A percentile compares a stretch with the other conserved stretches of the same genome.
Evolutionary conservation across 2,797 vertebrate species (phyloP).

Genomic region (Salmo trutta): DNA sequence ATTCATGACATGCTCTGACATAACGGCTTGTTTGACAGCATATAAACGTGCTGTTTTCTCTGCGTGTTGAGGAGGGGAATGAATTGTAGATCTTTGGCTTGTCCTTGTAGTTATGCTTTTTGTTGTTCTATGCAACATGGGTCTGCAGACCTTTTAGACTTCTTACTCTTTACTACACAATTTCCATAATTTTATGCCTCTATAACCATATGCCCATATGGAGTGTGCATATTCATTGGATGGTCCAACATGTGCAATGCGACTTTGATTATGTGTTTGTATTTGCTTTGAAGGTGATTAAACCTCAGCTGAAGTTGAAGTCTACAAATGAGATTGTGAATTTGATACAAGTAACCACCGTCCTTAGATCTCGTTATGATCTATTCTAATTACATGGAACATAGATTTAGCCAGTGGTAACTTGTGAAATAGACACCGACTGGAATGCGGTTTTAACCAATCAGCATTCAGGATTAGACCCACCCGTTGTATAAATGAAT

Average conservation of each 20-base stretch:
- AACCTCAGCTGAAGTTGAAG: neutral
- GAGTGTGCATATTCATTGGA: neutral
- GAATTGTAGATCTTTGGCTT: neutral
- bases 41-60: constrained; percentile 21
- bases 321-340: neutral
- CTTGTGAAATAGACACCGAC: too few species aligned
- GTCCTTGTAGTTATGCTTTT: neutral
- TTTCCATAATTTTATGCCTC: neutral
- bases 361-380: constrained; percentile 54
- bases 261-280: neutral
- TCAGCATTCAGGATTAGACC: too few species aligned
- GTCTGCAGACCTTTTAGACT: neutral
- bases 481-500: too few species aligned
- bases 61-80: constrained; percentile 30
- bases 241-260: neutral
- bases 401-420: neutral
- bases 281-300: constrained; percentile 20
- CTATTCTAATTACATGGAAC: constrained; percentile 54
- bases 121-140: neutral
- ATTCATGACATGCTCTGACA: constrained; percentile 15
- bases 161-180: neutral
- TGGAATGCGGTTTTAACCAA: too few species aligned
- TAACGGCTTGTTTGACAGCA: constrained; percentile 9
- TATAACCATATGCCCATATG: neutral
- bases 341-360: constrained; percentile 22